Evolutionary conservation across 1,140 invertebrate genomes (phyloP), one percentile per base, ranked within the genome.

Genomic region (Pseudomyrmex dendroicus): DNA sequence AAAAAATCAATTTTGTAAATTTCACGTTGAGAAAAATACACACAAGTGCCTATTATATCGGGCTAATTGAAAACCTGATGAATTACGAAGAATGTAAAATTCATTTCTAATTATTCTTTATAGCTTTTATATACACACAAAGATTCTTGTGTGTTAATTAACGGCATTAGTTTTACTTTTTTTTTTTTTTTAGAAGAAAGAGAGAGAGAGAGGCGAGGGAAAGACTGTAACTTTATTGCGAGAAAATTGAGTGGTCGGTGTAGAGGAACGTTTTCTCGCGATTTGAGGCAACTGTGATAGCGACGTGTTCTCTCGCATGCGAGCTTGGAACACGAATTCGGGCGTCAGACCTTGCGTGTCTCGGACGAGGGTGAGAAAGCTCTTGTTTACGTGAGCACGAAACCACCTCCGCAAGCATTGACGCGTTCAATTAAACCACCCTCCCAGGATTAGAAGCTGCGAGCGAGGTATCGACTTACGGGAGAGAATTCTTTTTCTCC

Each of bases 371-470:
- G 87, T 85, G 88, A 85, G 82, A 80, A 88, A 84, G 67, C 76
- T 86, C 67, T 86, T 89, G 78, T 87, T 89, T 86, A 73, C 62
- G 80, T 57, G 61, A 77, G 54, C 56, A 80, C 72, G 61, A 73
- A 87, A 87, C 85, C 82, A 83, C 52, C 83, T 84, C 35, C 9
- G 35, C 22, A 61, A 86, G 85, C 82, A 86, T 88, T 57, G 68
- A 87, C 76, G 84, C 84, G 88, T 91, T 89, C 84, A 87, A 88
- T 91, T 90, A 90, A 35, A 89, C 78, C 35, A 85, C 54, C 50
- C 66, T 35, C 13, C 59, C 22, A 72, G 70, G 73, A 85, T 89
- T 73, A 82, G 64, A 56, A 77, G 20, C 61, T 67, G 66, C 15
- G 8, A 72, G 54, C 17, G 46, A 35, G 35, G 20, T 50, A 73